These are phyloP conservation scores for Diadophis punctatus DNA, from an alignment of 2,113 vertebrate genomes.

Conservation along the genomic window DNA sequence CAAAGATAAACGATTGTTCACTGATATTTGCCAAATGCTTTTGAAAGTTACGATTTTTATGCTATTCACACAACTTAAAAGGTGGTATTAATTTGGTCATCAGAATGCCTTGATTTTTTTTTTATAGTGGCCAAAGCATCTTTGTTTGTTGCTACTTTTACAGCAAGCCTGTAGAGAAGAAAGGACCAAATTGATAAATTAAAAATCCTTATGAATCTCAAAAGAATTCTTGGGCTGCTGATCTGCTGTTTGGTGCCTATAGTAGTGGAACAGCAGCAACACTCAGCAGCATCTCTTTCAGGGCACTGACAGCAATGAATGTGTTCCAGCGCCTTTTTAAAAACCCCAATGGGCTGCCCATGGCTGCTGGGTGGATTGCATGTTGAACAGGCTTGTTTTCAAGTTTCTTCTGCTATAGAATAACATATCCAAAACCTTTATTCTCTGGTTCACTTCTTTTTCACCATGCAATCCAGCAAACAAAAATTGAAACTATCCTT, in stretches of 20 bases:
- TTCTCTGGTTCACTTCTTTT: conserved; percentile 42
- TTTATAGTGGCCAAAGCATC: background rate
- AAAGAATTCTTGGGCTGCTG: background rate
- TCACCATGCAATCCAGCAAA: conserved; percentile 52
- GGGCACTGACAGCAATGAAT: background rate
- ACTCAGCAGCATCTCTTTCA: background rate
- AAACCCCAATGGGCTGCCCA: background rate
- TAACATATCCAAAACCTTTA: conserved; percentile 28
- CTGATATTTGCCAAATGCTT: background rate
- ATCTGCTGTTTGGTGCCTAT: background rate
- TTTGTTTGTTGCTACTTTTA: background rate
- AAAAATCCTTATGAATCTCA: background rate
- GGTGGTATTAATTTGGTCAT: background rate
- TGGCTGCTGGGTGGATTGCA: background rate
- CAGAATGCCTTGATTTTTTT: background rate
- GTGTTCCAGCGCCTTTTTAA: background rate
- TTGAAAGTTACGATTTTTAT: background rate
- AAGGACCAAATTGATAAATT: background rate
- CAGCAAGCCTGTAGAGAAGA: background rate
- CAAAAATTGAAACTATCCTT: conserved; percentile 38
- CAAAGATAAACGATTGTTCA: background rate
- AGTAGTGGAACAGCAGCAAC: background rate
- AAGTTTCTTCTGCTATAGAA: background rate
- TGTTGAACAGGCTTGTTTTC: background rate
- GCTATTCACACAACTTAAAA: background rate